Evolutionary conservation across 2,888 invertebrate species (phyloP), one percentile per base, ranked within the genome.

Genomic region (Pristionchus maxplancki): DNA sequence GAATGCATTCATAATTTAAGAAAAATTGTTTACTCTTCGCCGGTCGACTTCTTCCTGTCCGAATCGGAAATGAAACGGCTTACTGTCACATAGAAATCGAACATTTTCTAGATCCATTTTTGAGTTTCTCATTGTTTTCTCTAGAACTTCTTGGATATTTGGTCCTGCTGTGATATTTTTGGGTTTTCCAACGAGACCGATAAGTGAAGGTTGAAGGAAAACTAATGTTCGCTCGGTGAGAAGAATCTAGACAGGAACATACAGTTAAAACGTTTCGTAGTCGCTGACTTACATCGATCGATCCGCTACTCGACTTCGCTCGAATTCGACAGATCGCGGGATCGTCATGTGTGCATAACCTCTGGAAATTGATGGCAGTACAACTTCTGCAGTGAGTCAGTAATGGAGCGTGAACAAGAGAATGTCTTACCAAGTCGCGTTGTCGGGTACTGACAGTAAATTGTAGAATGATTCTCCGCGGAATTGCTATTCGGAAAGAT

Each of bases 71-170:
- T 13, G 64, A 31, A 67, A 67, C 17, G 64, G 64, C 64, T 67
- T 67, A 31, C 13, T 67, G 31, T 67, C 64, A 31, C 64, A 31
- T 34, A 67, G 17, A 17, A 67, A 67, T 34, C 64, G 5, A 31
- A 67, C 64, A 31, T 67, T 67, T 67, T 67, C 64, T 15, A 67
- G 31, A 67, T 67, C 64, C 31, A 67, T 67, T 67, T 67, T 67
- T 11, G 64, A 67, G 20, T 31, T 31, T 67, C 64, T 67, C 31
- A 31, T 17, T 0, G 31, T 67, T 28, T 67, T 34, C 17, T 17
- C 31, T 13, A 67, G 5, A 31, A 67, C 13, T 67, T 67, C 64
- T 28, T 67, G 31, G 9, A 67, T 28, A 28, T n/a, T n/a, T 4
- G 13, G 31, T 8, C 15, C 34, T 1, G 31, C 31, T 2, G 28